phyloP scores from a whole-genome alignment of 1,140 invertebrate species.

The Caenorhabditis inopinata region DNA sequence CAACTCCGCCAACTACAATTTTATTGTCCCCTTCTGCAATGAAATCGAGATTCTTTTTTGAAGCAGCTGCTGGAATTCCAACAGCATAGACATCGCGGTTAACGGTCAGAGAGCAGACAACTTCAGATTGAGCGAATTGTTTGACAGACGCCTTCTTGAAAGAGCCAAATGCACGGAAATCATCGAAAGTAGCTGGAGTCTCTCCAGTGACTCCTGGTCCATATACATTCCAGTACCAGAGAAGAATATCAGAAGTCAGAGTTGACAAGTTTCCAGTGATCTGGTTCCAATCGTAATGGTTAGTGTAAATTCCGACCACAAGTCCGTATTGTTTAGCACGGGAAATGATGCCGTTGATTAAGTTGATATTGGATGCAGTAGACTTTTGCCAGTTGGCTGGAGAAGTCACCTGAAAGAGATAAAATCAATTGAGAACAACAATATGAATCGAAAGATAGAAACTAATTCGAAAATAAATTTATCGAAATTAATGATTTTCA shows the following conservation, averaged over 20 bases:
- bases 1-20: neutral
- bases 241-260: neutral
- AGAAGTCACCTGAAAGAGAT: conserved; percentile 32
- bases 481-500: too few relatives aligned
- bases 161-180: conserved; percentile 43
- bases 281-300: conserved; percentile 38
- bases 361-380: conserved; percentile 33
- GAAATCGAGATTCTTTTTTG: neutral
- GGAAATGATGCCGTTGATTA: conserved; percentile 31
- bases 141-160: conserved; percentile 37
- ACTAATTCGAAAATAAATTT: too few relatives aligned
- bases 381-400: conserved; percentile 40
- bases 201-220: conserved; percentile 39
- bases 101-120: conserved; percentile 39
- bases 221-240: conserved; percentile 42
- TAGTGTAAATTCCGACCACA: conserved; percentile 40
- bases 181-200: conserved; percentile 38
- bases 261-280: conserved; percentile 40
- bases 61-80: conserved; percentile 15
- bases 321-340: conserved; percentile 37
- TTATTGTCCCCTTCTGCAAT: neutral
- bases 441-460: too few relatives aligned
- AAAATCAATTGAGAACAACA: neutral
- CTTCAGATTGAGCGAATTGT: conserved; percentile 44
- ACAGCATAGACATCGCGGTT: conserved; percentile 40